Conservation (phyloP, 1,140 invertebrate genomes). For the Reticulitermes speratus region DNA sequence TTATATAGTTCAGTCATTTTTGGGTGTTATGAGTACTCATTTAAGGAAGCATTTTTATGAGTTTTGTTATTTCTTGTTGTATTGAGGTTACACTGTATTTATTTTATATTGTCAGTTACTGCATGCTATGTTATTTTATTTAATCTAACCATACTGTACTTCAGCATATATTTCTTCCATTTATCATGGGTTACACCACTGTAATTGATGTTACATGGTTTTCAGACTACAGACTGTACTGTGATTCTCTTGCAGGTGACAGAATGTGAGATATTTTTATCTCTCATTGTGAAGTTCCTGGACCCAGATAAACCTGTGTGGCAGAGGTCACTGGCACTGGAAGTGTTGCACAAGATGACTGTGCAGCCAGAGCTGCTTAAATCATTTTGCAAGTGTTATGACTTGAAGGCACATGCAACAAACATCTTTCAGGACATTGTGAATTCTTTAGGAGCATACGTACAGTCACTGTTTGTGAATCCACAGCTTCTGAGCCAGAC, state of each 20-base stretch:
- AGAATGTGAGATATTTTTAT: slow-evolving; percentile 98
- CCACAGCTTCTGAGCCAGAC: slow-evolving; percentile 53
- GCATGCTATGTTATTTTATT: too few species aligned
- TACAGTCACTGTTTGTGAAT: slow-evolving; percentile 89
- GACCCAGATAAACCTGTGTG: slow-evolving; percentile 95
- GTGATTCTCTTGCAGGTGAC: slow-evolving; percentile 67
- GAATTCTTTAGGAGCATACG: slow-evolving; percentile 89
- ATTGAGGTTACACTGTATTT: too few species aligned
- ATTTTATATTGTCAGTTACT: too few species aligned
- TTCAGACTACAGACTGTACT: too few species aligned
- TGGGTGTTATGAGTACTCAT: too few species aligned
- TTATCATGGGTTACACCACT: too few species aligned
- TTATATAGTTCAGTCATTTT: too few species aligned
- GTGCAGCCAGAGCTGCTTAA: slow-evolving; percentile 84
- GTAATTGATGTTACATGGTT: too few species aligned
- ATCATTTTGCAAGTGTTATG: slow-evolving; percentile 92
- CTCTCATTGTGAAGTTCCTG: slow-evolving; percentile 94
- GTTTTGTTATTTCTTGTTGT: too few species aligned
- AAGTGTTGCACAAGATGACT: slow-evolving; percentile 93
- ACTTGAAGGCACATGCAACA: slow-evolving; percentile 88
- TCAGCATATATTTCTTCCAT: slow-evolving; percentile 13
- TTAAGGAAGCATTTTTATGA: too few species aligned
- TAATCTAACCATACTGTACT: not conserved
- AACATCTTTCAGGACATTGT: slow-evolving; percentile 95
- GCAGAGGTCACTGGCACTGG: slow-evolving; percentile 91